Evolutionary conservation across 2,888 invertebrate genomes (phyloP).

Genomic region (Drosophila affinis): DNA sequence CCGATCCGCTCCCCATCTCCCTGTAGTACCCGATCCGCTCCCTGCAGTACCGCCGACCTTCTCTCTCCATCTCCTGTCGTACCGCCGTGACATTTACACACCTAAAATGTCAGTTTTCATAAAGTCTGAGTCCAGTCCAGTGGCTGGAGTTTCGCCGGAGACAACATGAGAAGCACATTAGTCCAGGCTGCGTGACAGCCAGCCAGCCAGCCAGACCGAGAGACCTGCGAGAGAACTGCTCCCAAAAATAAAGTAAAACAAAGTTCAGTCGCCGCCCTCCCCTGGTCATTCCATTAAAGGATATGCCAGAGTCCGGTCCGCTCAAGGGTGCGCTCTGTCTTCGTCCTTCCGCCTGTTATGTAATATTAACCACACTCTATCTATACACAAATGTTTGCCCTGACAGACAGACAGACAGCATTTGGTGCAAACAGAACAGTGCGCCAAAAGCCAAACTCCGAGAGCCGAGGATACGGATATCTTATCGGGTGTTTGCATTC

Average conservation of each 20-base stretch:
- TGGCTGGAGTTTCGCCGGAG: slow-evolving; percentile 29
- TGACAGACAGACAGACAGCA: slow-evolving; percentile 19
- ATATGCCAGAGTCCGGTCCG: slow-evolving; percentile 34
- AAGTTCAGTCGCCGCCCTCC: slow-evolving; percentile 1
- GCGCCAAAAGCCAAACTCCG: slow-evolving; percentile 57
- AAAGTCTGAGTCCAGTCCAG: slow-evolving; percentile 53
- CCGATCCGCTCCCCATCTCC: slow-evolving; percentile 1
- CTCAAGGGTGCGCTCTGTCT: slow-evolving; percentile 56
- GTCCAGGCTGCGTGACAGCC: slow-evolving; percentile 65
- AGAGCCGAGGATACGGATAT: slow-evolving; percentile 71
- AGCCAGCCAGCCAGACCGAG: slow-evolving; percentile 35
- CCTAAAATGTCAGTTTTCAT: slow-evolving; percentile 80
- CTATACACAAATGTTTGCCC: slow-evolving; percentile 60
- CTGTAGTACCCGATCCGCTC: neutral
- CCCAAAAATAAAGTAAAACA: slow-evolving; percentile 22
- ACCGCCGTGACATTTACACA: slow-evolving; percentile 75
- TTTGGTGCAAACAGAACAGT: slow-evolving; percentile 70
- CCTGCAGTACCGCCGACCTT: slow-evolving; percentile 10
- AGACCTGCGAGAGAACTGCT: slow-evolving; percentile 26
- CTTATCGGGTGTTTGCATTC: slow-evolving; percentile 81
- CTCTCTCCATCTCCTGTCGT: slow-evolving; percentile 5
- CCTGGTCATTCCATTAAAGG: slow-evolving; percentile 53
- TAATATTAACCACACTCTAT: slow-evolving; percentile 68
- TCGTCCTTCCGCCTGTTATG: slow-evolving; percentile 52
- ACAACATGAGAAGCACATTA: slow-evolving; percentile 82